phyloP scores from a whole-genome alignment of 1,140 invertebrate species.

The Babylonia areolata region DNA sequence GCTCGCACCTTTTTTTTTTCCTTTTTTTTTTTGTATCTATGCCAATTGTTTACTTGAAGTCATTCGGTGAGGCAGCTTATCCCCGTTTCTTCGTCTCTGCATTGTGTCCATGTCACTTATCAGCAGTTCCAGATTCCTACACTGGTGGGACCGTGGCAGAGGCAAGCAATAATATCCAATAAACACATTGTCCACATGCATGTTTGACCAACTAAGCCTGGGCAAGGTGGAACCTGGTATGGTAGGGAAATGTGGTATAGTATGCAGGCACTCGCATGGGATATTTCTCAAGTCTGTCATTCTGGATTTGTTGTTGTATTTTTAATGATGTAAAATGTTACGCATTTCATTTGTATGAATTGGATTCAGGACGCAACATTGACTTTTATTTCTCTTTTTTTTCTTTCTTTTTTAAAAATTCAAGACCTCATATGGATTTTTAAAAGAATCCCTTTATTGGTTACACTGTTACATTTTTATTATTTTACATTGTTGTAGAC shows the following conservation, averaged over 20 bases:
- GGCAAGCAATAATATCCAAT: background rate
- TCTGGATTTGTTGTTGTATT: too few relatives aligned
- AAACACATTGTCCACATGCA: background rate
- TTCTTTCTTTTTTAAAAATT: too few relatives aligned
- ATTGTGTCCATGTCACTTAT: background rate
- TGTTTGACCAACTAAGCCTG: too few relatives aligned
- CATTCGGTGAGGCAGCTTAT: slow-evolving; percentile 25
- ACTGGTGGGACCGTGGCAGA: background rate
- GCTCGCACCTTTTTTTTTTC: background rate
- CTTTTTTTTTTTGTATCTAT: background rate
- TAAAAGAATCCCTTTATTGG: too few relatives aligned
- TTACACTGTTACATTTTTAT: too few relatives aligned
- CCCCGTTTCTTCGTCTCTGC: background rate
- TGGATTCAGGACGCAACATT: background rate
- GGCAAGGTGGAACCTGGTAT: too few relatives aligned
- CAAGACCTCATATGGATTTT: too few relatives aligned
- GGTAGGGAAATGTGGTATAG: too few relatives aligned
- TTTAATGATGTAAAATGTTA: background rate
- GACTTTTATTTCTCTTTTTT: background rate
- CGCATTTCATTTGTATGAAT: background rate
- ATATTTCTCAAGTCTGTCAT: too few relatives aligned
- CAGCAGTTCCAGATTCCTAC: background rate
- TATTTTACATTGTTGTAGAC: background rate
- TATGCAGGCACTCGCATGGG: too few relatives aligned
- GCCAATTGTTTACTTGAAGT: background rate